A percentile compares a stretch with the other conserved stretches of the same genome.
phyloP scores from a whole-genome alignment of 1,140 invertebrate genomes.

The Orussus abietinus region DNA sequence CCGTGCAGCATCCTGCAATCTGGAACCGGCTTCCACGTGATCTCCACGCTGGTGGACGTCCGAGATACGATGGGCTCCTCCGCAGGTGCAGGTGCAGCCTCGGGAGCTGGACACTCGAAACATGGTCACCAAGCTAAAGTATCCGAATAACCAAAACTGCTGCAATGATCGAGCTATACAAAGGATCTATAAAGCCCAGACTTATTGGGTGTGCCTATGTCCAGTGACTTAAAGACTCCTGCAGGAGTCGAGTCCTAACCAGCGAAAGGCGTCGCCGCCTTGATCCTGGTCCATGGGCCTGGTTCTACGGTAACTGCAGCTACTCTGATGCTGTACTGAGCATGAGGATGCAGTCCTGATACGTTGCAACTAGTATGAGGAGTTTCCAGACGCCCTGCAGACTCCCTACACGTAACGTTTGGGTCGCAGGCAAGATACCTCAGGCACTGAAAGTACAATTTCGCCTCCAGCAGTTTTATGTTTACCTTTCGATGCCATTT shows the following conservation, averaged over 20 bases:
- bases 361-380: not conserved
- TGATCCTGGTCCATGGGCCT: constrained; percentile 3
- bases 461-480: too few species aligned
- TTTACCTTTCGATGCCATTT: too few species aligned
- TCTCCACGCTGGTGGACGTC: not conserved
- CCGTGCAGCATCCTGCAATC: constrained; percentile 8
- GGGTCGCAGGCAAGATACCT: constrained; percentile 6
- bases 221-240: too few species aligned
- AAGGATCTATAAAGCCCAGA: too few species aligned
- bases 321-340: constrained; percentile 7
- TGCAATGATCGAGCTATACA: too few species aligned
- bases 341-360: constrained; percentile 6
- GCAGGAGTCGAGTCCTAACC: too few species aligned
- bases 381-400: not conserved
- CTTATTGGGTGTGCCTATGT: too few species aligned
- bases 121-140: constrained; percentile 3
- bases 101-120: constrained; percentile 4
- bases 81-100: constrained; percentile 5
- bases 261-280: constrained; percentile 1
- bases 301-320: not conserved
- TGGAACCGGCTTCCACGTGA: constrained; percentile 8
- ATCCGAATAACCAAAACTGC: not conserved
- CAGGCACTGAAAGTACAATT: too few species aligned
- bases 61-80: constrained; percentile 1
- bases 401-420: not conserved